phyloP scores from a whole-genome alignment of 2,797 vertebrate genomes.

The Cynodonichthys magdalenae region DNA sequence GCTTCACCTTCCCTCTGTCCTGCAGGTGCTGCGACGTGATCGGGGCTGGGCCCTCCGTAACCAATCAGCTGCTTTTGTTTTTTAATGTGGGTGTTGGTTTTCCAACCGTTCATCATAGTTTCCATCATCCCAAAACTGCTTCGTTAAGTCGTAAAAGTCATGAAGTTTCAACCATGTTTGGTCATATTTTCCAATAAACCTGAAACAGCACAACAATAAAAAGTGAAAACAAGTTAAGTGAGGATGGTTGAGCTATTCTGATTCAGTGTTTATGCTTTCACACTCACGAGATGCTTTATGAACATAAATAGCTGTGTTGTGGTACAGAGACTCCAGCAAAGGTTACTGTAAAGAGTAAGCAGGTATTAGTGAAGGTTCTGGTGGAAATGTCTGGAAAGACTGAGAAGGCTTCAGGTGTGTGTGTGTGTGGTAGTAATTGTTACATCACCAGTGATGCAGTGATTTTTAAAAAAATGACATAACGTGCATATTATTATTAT shows the following conservation, averaged over 20 bases:
- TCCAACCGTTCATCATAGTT: constrained; percentile 17
- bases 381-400: not conserved
- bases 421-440: too few relatives aligned
- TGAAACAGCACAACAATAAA: too few relatives aligned
- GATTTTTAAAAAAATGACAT: too few relatives aligned
- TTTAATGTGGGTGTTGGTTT: constrained; percentile 61
- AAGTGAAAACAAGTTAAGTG: too few relatives aligned
- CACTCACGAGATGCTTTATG: not conserved
- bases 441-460: too few relatives aligned
- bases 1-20: constrained; percentile 12
- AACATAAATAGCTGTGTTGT: not conserved
- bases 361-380: not conserved
- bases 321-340: not conserved
- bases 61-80: constrained; percentile 42
- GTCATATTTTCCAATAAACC: too few relatives aligned
- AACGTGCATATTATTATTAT: too few relatives aligned
- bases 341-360: not conserved
- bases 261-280: not conserved
- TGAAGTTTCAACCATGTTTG: too few relatives aligned
- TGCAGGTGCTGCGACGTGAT: constrained; percentile 22
- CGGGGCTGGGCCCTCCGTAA: constrained; percentile 28
- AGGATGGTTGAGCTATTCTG: too few relatives aligned
- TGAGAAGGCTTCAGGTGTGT: not conserved
- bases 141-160: not conserved
- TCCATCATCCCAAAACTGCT: not conserved